Percentiles rank a stretch among this genome's conserved stretches.
Conservation (phyloP, 2,113 vertebrate species). For the Procapra przewalskii region DNA sequence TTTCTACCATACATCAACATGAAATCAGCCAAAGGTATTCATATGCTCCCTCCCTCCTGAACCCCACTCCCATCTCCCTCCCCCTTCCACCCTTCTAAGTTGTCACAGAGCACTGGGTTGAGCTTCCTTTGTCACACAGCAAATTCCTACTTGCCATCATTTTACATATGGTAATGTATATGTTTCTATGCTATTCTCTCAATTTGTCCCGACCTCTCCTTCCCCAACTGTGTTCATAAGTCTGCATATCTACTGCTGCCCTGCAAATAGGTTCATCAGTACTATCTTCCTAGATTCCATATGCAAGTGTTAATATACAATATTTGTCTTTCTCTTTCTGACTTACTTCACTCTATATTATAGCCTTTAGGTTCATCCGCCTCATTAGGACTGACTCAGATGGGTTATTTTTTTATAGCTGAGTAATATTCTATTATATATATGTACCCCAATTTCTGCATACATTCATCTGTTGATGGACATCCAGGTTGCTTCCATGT, state of each 20-base stretch:
- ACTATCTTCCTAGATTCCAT: background rate
- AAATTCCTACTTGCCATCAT: background rate
- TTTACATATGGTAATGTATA: background rate
- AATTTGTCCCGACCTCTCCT: background rate
- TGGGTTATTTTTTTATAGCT: background rate
- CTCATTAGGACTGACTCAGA: background rate
- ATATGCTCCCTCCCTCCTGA: background rate
- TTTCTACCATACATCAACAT: background rate
- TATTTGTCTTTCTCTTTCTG: background rate
- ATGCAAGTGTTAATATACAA: background rate
- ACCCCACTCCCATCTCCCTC: background rate
- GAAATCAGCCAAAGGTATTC: background rate
- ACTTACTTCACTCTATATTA: background rate
- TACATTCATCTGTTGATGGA: background rate
- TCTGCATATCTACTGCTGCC: background rate
- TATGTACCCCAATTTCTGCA: background rate
- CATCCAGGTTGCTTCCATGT: background rate
- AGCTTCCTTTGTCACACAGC: background rate
- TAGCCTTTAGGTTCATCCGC: background rate
- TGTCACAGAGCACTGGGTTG: background rate
- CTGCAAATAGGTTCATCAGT: background rate
- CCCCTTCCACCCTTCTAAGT: background rate
- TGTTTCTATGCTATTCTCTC: background rate
- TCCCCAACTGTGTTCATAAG: background rate
- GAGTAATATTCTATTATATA: background rate